Evolutionary conservation across 2,113 vertebrate species (phyloP), one percentile per base, ranked within the genome.

Genomic region (Anser brachyrhynchus): DNA sequence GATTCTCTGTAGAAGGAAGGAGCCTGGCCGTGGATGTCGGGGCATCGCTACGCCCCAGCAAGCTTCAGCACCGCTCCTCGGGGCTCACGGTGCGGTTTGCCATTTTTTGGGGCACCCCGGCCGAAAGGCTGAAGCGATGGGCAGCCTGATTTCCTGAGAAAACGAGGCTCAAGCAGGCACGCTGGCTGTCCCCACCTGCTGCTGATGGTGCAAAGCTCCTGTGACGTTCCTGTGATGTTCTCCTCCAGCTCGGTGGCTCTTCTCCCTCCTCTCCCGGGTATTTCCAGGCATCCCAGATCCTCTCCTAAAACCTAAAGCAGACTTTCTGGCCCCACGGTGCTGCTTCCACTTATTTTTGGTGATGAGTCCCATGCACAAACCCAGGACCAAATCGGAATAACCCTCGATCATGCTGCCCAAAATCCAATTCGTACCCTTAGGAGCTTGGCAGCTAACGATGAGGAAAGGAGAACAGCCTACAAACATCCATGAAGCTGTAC

Each of bases 1-100:
- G 52, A 88, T 92, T 87, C 46, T 86, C 79, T 43, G 10, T 61
- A 87, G 65, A 46, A 89, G 64, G 49, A 89, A 84, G 70, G 49
- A 90, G 44, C 23, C 31, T 92, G 41, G 22, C 41, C 31, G 2
- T 16, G 26, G 69, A 35, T 64, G 52, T 49, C 11, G 23, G 37
- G 44, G 82, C 67, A 77, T 15, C 0, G 1, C 37, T 72, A 14
- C 26, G 65, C 55, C 84, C 84, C 8, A 11, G 35, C 51, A 44
- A 79, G 75, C 44, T 92, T 64, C 78, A 87, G 41, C 10, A 3
- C 37, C 1, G 1, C 12, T 80, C 79, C 76, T 52, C 31, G 9
- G 55, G 89, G 51, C 64, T 51, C n/a, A 16, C 0, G 0, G 72
- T 26, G 35, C 6, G 0, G 41, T 72, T 54, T 41, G 79, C 64